Evolutionary conservation across 1,140 invertebrate genomes (phyloP), one percentile per base, ranked within the genome.

Genomic region (Pseudomyrmex dendroicus): DNA sequence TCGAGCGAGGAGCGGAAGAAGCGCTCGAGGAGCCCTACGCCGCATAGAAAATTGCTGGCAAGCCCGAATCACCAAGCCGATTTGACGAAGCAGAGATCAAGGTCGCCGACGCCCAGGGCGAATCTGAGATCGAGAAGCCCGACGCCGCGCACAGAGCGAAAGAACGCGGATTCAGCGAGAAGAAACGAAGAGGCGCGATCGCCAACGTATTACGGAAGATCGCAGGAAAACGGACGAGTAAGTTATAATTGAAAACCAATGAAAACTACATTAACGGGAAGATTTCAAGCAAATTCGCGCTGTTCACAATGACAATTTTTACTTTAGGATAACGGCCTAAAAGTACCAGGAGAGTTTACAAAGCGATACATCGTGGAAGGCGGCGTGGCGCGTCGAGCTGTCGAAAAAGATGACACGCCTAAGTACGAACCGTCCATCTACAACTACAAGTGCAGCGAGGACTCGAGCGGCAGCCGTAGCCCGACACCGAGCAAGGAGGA

Each of bases 21-120:
- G n/a, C 95, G 95, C 50, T 92, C 94, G 86, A 77, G 94, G 89
- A 90, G 93, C 84, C 93, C 93, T 9, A 93, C 92, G 22, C 92
- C 93, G 0, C 93, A 93, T 78, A 90, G 91, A 22, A 93, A 93
- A 80, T 89, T 89, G 15, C 62, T 87, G 8, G 73, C 59, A 50
- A 92, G 90, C 70, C 91, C 88, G 13, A 85, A 72, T 46, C 90
- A 89, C 17, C 89, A 92, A 25, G 8, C n/a, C 20, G 90, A 91
- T 77, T 89, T 91, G 50, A 86, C 77, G 46, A 90, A 89, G 62
- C 87, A 89, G 56, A 88, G 91, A 85, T 92, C 91, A 48, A 89
- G 89, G 91, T 95, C 95, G 57, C 95, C 95, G 12, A 95, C 92
- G 12, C 92, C 92, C 9, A 93, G 92, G 83, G 84, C 90, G 10